A percentile compares a stretch with the other conserved stretches of the same genome.
phyloP scores from a whole-genome alignment of 2,797 vertebrate species.

The Pristis pectinata region DNA sequence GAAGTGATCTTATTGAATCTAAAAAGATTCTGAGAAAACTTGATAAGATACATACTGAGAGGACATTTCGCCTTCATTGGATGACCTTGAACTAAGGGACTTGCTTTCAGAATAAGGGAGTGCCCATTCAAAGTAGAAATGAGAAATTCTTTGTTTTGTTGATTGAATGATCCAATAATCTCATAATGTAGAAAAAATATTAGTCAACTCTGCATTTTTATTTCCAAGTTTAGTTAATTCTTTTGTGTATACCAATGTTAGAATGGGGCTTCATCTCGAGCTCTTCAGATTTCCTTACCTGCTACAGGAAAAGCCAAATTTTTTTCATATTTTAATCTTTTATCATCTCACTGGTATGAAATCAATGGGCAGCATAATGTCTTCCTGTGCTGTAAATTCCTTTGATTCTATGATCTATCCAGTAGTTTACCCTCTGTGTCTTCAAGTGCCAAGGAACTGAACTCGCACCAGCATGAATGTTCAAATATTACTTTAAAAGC shows the following conservation, averaged over 20 bases:
- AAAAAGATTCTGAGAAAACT: no score
- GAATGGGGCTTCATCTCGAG: neutral
- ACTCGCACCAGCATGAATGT: neutral
- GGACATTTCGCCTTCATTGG: no score
- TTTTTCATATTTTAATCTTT: neutral
- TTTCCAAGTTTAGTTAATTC: neutral
- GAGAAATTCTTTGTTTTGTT: neutral
- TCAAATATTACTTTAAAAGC: neutral
- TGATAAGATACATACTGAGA: no score
- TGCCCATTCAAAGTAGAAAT: no score
- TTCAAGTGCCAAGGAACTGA: neutral
- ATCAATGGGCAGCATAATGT: no score
- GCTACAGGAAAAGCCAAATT: neutral
- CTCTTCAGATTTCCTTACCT: neutral
- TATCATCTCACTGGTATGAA: no score
- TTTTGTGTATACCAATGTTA: neutral
- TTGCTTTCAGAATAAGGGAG: no score
- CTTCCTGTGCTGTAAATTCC: no score
- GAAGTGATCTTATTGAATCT: no score
- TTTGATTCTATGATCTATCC: neutral
- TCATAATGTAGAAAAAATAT: neutral
- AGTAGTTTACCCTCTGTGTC: neutral
- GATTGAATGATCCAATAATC: neutral
- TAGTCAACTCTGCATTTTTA: neutral
- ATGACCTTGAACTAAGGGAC: no score